Percentiles rank a stretch among this genome's conserved stretches.
Evolutionary conservation across 2,113 vertebrate genomes (phyloP).

Genomic region (Oplegnathus fasciatus): DNA sequence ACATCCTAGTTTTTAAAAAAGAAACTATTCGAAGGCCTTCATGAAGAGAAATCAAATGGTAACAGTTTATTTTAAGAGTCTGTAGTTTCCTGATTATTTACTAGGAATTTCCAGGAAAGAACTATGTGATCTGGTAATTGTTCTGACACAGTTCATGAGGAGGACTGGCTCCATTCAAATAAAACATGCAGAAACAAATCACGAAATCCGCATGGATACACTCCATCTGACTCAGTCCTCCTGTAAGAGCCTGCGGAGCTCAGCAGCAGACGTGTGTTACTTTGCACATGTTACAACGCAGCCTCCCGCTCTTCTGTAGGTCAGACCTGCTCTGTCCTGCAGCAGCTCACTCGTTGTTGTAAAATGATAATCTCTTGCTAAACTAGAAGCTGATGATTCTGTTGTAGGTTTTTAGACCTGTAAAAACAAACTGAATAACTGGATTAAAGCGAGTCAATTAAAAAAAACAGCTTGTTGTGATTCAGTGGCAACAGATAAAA

Average conservation of each 20-base stretch:
- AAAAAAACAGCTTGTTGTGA: not conserved
- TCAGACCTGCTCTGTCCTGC: slow-evolving; percentile 4
- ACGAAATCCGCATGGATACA: not conserved
- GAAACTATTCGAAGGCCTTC: no score
- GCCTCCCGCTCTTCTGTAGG: not conserved
- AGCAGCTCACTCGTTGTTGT: not conserved
- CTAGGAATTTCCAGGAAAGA: not conserved
- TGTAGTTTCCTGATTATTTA: not conserved
- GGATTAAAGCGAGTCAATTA: not conserved
- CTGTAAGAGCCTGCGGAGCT: not conserved
- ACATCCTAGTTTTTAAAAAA: no score
- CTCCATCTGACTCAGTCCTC: not conserved
- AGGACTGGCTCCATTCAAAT: not conserved
- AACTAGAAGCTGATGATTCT: not conserved
- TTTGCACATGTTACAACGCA: not conserved
- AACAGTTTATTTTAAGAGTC: not conserved
- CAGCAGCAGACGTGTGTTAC: not conserved
- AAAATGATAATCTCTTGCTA: not conserved
- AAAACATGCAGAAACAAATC: slow-evolving; percentile 15
- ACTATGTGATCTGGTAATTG: not conserved
- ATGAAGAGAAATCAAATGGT: no score
- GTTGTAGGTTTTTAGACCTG: not conserved
- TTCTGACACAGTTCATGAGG: not conserved
- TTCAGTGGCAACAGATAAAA: not conserved
- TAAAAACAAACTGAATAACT: not conserved